Evolutionary conservation across 2,888 invertebrate genomes (phyloP), one percentile per base, ranked within the genome.

Genomic region (Aleiodes alternator): DNA sequence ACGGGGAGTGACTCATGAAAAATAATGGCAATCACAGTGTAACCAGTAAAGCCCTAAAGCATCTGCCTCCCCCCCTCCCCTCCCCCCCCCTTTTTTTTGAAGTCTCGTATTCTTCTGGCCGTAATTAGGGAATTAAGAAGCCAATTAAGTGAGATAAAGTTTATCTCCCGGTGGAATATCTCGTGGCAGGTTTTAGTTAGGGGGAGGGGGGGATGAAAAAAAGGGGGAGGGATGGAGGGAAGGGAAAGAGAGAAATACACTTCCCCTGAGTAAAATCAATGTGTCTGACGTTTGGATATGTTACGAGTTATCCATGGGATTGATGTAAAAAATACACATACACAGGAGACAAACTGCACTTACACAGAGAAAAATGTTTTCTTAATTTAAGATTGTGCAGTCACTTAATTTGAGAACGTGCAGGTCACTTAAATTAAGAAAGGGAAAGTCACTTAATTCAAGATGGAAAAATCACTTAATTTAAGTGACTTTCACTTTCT

Each of bases 61-160:
- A 23, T 23, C 8, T 43, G 11, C 3, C 11, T 43, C 43, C 3
- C 9, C 7, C 43, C 7, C 9, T 3, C 43, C 2, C 8, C 43
- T 9, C 9, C 9, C 43, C 7, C 43, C 11, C 43, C 2, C 16
- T 34, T 16, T 23, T 64, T 7, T 64, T 16, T 16, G 43, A 64
- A 16, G 64, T n/a, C 23, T 23, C 43, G 43, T 64, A 43, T 16
- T 64, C 64, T 69, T 73, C 64, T 77, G 16, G 59, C 48, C 51
- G 69, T 75, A 72, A 79, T 77, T 75, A 79, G 69, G 57, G 71
- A 73, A 79, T 77, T 77, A 77, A 79, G 73, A 73, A 75, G 71
- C 64, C 73, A 77, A 77, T 78, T 78, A 56, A 69, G 73, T 56
- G 66, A 66, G 76, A 75, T 75, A 75, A 76, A 71, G 75, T 61